Evolutionary conservation across 2,888 invertebrate genomes (phyloP), one percentile per base, ranked within the genome.

Genomic region (Spilarctia lutea): DNA sequence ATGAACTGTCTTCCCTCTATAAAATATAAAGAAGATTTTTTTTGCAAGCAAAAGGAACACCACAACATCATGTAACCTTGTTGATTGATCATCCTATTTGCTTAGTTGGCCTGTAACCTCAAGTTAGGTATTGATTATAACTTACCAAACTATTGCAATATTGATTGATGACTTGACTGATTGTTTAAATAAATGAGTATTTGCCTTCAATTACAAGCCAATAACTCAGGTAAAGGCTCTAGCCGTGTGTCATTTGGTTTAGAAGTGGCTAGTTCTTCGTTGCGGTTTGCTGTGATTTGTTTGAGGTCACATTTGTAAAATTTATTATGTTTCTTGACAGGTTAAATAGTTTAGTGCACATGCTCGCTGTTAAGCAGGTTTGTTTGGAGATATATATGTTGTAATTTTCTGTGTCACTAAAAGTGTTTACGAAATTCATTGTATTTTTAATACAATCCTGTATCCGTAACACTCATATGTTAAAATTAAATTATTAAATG

Each of bases 181-280:
- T 82, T 67, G 72, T 39, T 75, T 68, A 8, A 73, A 52, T 75
- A 68, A n/a, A 67, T 52, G 69, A 77, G 65, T 69, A 78, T 82
- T 84, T 74, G 72, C 60, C 79, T 83, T 84, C 75, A 84, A 83
- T 83, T 84, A 83, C 65, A n/a, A 66, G 65, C 73, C 76, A 74
- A 82, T 82, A 77, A 75, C 69, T 73, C 66, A 70, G 71, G 73
- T 80, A 81, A 72, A 80, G 39, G 74, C 63, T 42, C 10, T 65
- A n/a, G 30, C 67, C 65, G 71, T 80, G 70, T 74, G 74, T 70
- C 74, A 74, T 52, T 65, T 65, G 63, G n/a, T 42, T 74, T 71
- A 71, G 74, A 66, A 74, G 70, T 70, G 66, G 48, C 20, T 68
- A 18, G 30, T 68, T 68, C 60, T 65, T 45, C 52, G 48, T 69